These are phyloP conservation scores for Palythoa caribaeorum DNA, from an alignment of 92 coral and sea anemone species.

Conservation along the genomic window DNA sequence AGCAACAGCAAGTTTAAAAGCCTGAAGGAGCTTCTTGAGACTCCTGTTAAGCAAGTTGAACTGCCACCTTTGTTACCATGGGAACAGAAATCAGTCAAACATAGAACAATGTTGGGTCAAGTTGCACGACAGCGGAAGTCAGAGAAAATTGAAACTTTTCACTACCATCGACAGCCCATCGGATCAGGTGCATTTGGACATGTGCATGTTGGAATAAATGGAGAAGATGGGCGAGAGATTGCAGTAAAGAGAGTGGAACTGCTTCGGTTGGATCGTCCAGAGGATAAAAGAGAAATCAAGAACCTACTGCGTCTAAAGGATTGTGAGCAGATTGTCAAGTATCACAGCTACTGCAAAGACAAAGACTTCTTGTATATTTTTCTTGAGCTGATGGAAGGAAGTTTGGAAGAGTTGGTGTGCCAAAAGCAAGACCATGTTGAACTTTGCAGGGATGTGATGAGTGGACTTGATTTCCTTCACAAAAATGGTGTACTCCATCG, in stretches of 20 bases:
- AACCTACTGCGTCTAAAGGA: slow-evolving; percentile 19
- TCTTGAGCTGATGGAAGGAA: slow-evolving; percentile 61
- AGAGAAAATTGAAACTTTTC: neutral
- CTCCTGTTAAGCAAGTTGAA: neutral
- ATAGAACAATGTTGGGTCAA: neutral
- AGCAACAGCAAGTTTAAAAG: neutral
- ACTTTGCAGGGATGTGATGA: slow-evolving; percentile 50
- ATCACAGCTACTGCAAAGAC: neutral
- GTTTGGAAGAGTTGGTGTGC: slow-evolving; percentile 29
- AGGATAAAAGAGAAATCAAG: slow-evolving; percentile 10
- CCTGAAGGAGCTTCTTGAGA: neutral
- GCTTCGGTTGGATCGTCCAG: neutral
- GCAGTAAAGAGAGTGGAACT: slow-evolving; percentile 46
- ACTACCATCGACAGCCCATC: slow-evolving; percentile 21
- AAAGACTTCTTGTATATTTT: slow-evolving; percentile 22
- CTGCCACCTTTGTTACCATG: slow-evolving; percentile 26
- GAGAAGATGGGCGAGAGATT: slow-evolving; percentile 52
- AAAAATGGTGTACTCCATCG: slow-evolving; percentile 54
- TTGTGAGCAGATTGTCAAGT: slow-evolving; percentile 3
- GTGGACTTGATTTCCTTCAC: slow-evolving; percentile 50
- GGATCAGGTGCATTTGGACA: slow-evolving; percentile 14
- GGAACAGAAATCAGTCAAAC: neutral
- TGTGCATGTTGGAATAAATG: too few species aligned
- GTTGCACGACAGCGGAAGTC: slow-evolving; percentile 26
- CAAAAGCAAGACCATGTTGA: neutral